Evolutionary conservation across 2,113 vertebrate genomes (phyloP), one percentile per base, ranked within the genome.

Genomic region (Hippotragus niger): DNA sequence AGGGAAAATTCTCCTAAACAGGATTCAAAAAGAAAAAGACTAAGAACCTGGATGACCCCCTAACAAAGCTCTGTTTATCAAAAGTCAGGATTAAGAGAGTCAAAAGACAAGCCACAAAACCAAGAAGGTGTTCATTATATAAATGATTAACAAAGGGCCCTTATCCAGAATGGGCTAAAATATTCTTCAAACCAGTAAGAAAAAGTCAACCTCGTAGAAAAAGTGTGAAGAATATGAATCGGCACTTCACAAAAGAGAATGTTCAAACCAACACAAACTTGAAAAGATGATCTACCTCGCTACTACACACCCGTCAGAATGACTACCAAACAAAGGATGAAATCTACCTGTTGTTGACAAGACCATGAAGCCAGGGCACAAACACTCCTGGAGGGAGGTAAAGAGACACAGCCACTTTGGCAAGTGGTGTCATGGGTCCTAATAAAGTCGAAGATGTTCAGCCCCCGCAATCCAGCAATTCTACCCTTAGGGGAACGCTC

Each of bases 11-110:
- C 84, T 78, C 55, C 47, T 84, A 17, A 52, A 78, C 23, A 80
- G n/a, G 29, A 45, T 57, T 92, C 80, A 43, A 47, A 88, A 88
- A 47, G 90, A 85, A 31, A 80, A 92, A 92, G 76, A 62, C 27
- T 7, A 52, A 52, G 53, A 58, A 64, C 10, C 7, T 5, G 12
- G 55, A 64, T 83, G 90, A 15, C 6, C 43, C 57, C 33, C 7
- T 15, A 62, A 57, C 7, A n/a, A 57, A 23, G 33, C 50, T 62
- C 19, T 17, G 25, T 23, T 55, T 19, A 74, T 74, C 43, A 74
- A 40, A 93, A 82, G 60, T 36, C 3, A 29, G n/a, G 23, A 43
- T 7, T 6, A 36, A 19, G 27, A 60, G n/a, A 45, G 36, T 60
- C 52, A 17, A 74, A 57, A 83, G 52, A 50, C 15, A 50, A 11